phyloP scores from a whole-genome alignment of 2,113 vertebrate species.

The Seriola aureovittata region DNA sequence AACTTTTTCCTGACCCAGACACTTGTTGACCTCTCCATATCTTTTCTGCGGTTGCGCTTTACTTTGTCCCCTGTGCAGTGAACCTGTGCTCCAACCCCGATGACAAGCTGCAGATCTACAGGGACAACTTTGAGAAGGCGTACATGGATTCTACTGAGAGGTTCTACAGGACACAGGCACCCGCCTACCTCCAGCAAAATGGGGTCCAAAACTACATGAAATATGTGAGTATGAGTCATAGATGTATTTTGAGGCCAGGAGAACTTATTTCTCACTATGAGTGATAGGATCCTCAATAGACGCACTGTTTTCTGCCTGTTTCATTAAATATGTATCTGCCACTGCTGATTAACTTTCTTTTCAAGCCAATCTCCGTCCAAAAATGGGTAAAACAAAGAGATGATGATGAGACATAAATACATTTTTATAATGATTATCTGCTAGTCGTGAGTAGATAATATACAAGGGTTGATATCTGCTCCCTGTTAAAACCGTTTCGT shows the following conservation, averaged over 20 bases:
- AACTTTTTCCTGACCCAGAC: background rate
- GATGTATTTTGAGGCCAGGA: background rate
- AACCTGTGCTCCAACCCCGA: conserved; percentile 99
- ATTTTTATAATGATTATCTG: background rate
- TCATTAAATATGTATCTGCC: background rate
- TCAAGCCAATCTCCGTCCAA: background rate
- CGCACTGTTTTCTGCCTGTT: background rate
- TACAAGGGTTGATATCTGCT: background rate
- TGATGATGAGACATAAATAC: background rate
- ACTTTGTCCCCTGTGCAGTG: conserved; percentile 82
- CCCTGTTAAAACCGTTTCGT: background rate
- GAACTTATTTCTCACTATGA: background rate
- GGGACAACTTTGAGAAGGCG: conserved; percentile 99
- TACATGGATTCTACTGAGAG: conserved; percentile 99
- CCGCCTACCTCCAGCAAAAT: conserved; percentile 98
- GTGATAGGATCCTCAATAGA: background rate
- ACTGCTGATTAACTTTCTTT: background rate
- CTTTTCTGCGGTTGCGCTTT: background rate
- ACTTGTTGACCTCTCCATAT: background rate
- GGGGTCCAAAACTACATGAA: conserved; percentile 99
- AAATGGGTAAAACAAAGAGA: background rate
- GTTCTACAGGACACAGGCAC: conserved; percentile 99
- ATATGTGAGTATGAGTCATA: conserved; percentile 89
- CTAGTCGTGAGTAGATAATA: background rate
- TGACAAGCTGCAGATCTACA: conserved; percentile 99